phyloP scores from a whole-genome alignment of 2,113 vertebrate genomes.

The Scartelaos histophorus region DNA sequence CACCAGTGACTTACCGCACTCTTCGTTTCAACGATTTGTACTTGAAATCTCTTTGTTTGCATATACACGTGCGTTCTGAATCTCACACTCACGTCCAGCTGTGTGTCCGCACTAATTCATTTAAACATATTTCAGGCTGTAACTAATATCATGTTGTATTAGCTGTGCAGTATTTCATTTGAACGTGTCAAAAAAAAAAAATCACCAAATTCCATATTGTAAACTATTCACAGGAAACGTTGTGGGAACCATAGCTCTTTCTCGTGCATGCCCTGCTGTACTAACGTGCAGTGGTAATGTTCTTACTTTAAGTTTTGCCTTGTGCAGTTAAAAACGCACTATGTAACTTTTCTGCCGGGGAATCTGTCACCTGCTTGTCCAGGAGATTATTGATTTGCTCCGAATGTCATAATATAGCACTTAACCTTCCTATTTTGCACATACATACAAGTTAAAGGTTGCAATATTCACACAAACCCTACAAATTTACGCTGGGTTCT shows the following conservation, averaged over 20 bases:
- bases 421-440: too few species aligned
- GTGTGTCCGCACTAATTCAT: slow-evolving; percentile 18
- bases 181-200: not conserved
- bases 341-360: not conserved
- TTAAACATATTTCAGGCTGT: not conserved
- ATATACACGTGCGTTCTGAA: slow-evolving; percentile 48
- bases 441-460: not conserved
- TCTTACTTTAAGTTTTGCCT: not conserved
- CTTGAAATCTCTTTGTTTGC: slow-evolving; percentile 40
- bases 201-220: not conserved
- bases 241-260: not conserved
- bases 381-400: too few species aligned
- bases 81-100: slow-evolving; percentile 37
- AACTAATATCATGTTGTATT: not conserved
- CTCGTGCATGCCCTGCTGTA: not conserved
- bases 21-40: slow-evolving; percentile 60
- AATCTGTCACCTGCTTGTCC: too few species aligned
- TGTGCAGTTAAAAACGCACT: not conserved
- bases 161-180: not conserved
- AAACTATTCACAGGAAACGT: not conserved
- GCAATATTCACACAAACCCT: too few species aligned
- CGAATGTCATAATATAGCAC: too few species aligned
- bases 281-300: not conserved
- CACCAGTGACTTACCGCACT: slow-evolving; percentile 71
- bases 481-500: too few species aligned